These are phyloP conservation scores for Atlantisia rogersi DNA, from an alignment of 2,113 vertebrate species.

Conservation along the genomic window DNA sequence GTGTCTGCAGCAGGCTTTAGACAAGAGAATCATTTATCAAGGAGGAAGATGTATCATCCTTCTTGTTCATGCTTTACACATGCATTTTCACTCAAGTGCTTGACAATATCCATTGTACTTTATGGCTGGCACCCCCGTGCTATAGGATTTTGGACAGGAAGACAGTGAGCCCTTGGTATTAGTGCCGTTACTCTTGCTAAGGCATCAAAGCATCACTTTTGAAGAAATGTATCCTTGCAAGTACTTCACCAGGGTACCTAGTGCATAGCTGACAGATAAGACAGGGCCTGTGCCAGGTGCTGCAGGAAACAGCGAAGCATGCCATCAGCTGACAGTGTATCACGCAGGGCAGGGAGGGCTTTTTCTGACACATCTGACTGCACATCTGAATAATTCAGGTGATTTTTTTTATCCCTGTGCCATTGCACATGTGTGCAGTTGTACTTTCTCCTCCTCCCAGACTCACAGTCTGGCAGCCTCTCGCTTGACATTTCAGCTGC, in stretches of 20 bases:
- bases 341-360: background rate
- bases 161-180: background rate
- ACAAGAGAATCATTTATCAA: background rate
- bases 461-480: background rate
- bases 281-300: background rate
- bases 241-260: background rate
- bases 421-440: fast-evolving
- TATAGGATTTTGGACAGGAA: slow-evolving; percentile 6
- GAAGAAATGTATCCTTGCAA: background rate
- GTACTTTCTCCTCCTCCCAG: background rate
- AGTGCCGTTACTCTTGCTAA: background rate
- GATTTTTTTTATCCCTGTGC: background rate
- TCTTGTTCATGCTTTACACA: slow-evolving; percentile 15
- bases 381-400: background rate
- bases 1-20: background rate
- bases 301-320: fast-evolving
- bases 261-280: background rate
- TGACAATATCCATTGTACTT: slow-evolving; percentile 15
- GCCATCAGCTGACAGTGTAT: background rate
- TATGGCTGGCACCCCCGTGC: background rate
- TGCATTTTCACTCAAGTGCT: slow-evolving; percentile 19
- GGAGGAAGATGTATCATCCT: background rate
- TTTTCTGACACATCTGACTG: background rate
- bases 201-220: background rate
- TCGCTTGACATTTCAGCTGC: background rate